A percentile compares a stretch with the other conserved stretches of the same genome.
These are phyloP conservation scores for Limenitis camilla DNA, from an alignment of 2,888 invertebrate species.

Conservation along the genomic window DNA sequence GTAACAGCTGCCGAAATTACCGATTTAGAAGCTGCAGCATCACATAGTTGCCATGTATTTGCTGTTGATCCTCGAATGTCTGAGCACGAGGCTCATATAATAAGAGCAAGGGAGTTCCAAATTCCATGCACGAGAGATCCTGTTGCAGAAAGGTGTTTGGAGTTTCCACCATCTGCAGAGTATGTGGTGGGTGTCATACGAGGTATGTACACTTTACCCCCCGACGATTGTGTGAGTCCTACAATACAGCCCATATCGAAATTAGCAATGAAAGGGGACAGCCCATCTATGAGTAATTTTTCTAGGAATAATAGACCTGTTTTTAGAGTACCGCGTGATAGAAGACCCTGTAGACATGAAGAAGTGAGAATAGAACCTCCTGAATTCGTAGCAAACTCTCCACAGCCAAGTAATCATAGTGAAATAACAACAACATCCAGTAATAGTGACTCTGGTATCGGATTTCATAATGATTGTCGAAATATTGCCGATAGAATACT, in stretches of 20 bases:
- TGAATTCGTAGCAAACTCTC: constrained; percentile 81
- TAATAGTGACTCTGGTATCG: constrained; percentile 96
- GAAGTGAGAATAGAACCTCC: constrained; percentile 57
- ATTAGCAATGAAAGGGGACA: constrained; percentile 59
- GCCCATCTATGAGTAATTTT: constrained; percentile 59
- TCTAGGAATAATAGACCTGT: constrained; percentile 52
- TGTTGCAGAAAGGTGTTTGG: constrained; percentile 85
- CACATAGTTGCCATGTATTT: constrained; percentile 96
- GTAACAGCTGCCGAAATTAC: constrained; percentile 86
- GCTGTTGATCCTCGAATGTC: constrained; percentile 91
- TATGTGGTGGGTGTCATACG: constrained; percentile 82
- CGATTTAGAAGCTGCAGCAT: constrained; percentile 58
- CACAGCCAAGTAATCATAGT: constrained; percentile 88
- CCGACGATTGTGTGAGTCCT: constrained; percentile 58
- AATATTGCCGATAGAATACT: constrained; percentile 87
- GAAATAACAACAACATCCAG: constrained; percentile 89
- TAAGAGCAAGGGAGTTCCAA: constrained; percentile 88
- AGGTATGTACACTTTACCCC: constrained; percentile 80
- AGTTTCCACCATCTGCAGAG: constrained; percentile 91
- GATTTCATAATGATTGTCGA: constrained; percentile 91
- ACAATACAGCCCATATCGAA: constrained; percentile 61
- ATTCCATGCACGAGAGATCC: constrained; percentile 88
- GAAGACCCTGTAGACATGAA: constrained; percentile 51
- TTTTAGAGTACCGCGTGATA: constrained; percentile 49
- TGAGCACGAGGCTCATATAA: constrained; percentile 85